Conservation (phyloP, 2,797 vertebrate species). For the Enteromius thamalakanensis region DNA sequence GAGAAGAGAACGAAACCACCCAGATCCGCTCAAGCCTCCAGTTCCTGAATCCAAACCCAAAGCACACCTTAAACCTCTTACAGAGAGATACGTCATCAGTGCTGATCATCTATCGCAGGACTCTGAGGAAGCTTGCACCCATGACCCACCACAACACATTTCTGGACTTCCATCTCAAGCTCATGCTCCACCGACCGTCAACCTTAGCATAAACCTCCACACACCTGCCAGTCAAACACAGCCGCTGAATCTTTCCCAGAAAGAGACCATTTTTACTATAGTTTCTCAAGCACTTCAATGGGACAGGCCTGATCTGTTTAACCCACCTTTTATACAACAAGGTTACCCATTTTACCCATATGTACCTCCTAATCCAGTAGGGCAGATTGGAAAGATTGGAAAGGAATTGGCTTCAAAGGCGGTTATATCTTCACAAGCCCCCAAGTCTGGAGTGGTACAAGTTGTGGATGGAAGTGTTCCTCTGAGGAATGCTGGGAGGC, state of each 20-base stretch:
- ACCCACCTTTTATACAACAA: conserved; percentile 24
- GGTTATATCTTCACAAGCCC: conserved; percentile 11
- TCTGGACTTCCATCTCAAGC: conserved; percentile 24
- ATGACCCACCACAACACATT: conserved; percentile 15
- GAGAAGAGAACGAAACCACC: conserved; percentile 46
- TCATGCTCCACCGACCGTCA: conserved; percentile 50
- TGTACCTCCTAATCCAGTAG: conserved; percentile 4
- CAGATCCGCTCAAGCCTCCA: conserved; percentile 32
- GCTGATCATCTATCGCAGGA: neutral
- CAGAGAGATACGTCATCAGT: conserved; percentile 29
- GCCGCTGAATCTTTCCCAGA: conserved; percentile 54
- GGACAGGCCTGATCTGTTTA: conserved; percentile 37
- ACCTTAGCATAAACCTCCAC: conserved; percentile 62
- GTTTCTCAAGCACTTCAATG: conserved; percentile 33
- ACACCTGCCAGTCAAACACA: conserved; percentile 46
- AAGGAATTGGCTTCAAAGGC: conserved; percentile 26
- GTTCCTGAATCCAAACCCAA: conserved; percentile 42
- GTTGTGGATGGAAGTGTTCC: conserved; percentile 7
- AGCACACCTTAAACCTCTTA: conserved; percentile 47
- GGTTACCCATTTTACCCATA: conserved; percentile 1
- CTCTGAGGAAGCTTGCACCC: conserved; percentile 25
- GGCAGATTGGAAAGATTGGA: neutral
- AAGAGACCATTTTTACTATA: conserved; percentile 46
- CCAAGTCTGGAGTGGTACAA: conserved; percentile 6
- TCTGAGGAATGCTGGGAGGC: conserved; percentile 36